A percentile compares a stretch with the other conserved stretches of the same genome.
phyloP scores from a whole-genome alignment of 2,888 invertebrate species.

The Drosophila borealis region DNA sequence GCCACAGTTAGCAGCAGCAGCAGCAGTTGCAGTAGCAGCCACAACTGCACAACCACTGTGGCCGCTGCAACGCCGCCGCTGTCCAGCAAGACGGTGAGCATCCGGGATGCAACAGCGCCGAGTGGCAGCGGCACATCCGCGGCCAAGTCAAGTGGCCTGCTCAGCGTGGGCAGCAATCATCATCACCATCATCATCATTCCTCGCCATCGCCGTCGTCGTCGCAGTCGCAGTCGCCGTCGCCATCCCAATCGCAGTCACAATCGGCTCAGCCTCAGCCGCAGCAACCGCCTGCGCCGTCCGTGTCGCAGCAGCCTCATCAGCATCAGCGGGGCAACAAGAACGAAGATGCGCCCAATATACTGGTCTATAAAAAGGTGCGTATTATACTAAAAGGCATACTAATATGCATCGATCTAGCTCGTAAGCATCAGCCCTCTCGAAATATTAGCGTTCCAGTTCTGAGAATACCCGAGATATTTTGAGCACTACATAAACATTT shows the following conservation, averaged over 20 bases:
- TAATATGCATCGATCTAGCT: too few relatives aligned
- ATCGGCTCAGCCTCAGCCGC: conserved; percentile 20
- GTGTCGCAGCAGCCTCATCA: conserved; percentile 26
- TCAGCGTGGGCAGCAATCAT: conserved; percentile 68
- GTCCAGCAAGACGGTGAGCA: conserved; percentile 38
- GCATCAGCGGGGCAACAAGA: conserved; percentile 74
- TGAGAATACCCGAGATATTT: too few relatives aligned
- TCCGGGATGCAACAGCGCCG: conserved; percentile 32
- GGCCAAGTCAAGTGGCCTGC: conserved; percentile 50
- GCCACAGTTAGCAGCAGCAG: conserved; percentile 12
- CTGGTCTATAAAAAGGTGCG: conserved; percentile 94
- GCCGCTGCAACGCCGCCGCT: conserved; percentile 40
- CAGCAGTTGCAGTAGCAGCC: conserved; percentile 16
- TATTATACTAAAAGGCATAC: background rate
- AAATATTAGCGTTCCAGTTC: too few relatives aligned
- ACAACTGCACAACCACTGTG: conserved; percentile 22
- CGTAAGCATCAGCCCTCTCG: too few relatives aligned
- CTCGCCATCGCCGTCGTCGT: conserved; percentile 31
- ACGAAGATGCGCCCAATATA: conserved; percentile 94
- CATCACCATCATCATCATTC: conserved; percentile 61
- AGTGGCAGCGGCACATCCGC: conserved; percentile 30
- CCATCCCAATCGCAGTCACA: conserved; percentile 24
- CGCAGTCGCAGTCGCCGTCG: conserved; percentile 26
- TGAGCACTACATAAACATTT: too few relatives aligned
- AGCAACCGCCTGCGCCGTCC: conserved; percentile 41